phyloP scores from a whole-genome alignment of 2,797 vertebrate genomes.

The Lagocephalus sceleratus region DNA sequence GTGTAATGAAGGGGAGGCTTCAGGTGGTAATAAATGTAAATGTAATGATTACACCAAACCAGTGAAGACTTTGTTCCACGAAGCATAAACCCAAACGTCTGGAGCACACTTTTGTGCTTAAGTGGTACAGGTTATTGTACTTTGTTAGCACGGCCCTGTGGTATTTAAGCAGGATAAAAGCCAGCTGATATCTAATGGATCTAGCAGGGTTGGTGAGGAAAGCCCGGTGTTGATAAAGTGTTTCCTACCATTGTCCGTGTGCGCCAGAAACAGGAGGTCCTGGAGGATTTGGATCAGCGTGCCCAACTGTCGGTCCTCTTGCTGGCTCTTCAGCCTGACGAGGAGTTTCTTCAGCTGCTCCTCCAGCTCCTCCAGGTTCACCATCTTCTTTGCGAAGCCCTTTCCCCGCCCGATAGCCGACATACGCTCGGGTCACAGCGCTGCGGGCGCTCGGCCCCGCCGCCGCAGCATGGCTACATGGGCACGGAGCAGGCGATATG shows the following conservation, averaged over 20 bases:
- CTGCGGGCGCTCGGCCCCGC: constrained; percentile 2
- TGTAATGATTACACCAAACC: too few species aligned
- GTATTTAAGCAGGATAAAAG: too few species aligned
- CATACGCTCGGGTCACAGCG: constrained; percentile 26
- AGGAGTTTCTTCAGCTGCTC: constrained; percentile 84
- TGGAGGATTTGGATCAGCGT: constrained; percentile 87
- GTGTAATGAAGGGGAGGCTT: too few species aligned
- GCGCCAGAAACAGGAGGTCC: constrained; percentile 84
- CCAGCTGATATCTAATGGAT: too few species aligned
- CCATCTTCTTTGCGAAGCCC: constrained; percentile 59
- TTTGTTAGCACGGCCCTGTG: too few species aligned
- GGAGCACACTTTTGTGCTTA: too few species aligned
- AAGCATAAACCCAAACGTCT: too few species aligned
- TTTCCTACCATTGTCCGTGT: constrained; percentile 79
- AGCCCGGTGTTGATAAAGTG: too few species aligned
- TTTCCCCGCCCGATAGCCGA: constrained; percentile 8
- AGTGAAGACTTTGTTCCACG: too few species aligned
- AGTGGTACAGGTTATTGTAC: too few species aligned
- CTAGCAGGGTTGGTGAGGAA: too few species aligned
- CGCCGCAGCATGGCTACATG: background rate
- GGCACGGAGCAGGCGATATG: background rate
- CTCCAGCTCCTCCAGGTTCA: constrained; percentile 68
- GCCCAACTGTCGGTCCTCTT: constrained; percentile 80
- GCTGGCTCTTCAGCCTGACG: constrained; percentile 82
- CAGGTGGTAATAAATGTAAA: too few species aligned